These are phyloP conservation scores for Nephila pilipes DNA, from an alignment of 1,140 invertebrate species.

Conservation along the genomic window DNA sequence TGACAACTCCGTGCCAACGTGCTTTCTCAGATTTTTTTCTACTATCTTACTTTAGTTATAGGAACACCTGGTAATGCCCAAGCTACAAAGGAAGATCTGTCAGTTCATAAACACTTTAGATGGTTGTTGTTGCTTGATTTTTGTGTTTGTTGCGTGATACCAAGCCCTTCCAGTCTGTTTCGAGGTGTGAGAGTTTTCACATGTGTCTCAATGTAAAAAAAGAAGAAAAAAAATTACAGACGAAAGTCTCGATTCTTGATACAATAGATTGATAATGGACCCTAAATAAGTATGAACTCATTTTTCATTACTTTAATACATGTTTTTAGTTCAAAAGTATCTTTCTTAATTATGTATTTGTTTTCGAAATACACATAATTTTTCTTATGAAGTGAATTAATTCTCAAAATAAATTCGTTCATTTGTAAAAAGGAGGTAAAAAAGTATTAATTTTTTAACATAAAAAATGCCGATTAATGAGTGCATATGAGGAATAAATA, in stretches of 20 bases:
- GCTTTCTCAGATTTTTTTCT: slow-evolving; percentile 26
- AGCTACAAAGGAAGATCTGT: slow-evolving; percentile 24
- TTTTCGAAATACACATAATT: too few relatives aligned
- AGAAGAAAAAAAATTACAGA: background rate
- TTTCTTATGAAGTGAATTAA: too few relatives aligned
- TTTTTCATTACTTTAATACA: background rate
- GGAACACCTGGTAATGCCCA: slow-evolving; percentile 48
- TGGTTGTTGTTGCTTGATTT: slow-evolving; percentile 15
- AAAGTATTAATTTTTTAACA: too few relatives aligned
- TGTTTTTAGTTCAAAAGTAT: too few relatives aligned
- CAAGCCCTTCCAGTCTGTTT: background rate
- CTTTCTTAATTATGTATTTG: too few relatives aligned
- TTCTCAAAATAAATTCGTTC: too few relatives aligned
- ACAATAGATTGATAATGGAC: slow-evolving; percentile 1
- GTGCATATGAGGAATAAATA: too few relatives aligned
- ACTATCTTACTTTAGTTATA: slow-evolving; percentile 13
- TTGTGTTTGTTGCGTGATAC: slow-evolving; percentile 37
- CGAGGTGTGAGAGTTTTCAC: slow-evolving; percentile 13
- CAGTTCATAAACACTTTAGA: slow-evolving; percentile 44
- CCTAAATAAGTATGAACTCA: background rate
- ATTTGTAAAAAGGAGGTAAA: too few relatives aligned
- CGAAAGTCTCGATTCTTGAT: background rate
- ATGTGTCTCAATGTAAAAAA: background rate
- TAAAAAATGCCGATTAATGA: too few relatives aligned
- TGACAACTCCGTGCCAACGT: slow-evolving; percentile 12